A percentile compares a stretch with the other conserved stretches of the same genome.
Conservation (phyloP, 2,888 invertebrate genomes). For the Pammene fasciana region DNA sequence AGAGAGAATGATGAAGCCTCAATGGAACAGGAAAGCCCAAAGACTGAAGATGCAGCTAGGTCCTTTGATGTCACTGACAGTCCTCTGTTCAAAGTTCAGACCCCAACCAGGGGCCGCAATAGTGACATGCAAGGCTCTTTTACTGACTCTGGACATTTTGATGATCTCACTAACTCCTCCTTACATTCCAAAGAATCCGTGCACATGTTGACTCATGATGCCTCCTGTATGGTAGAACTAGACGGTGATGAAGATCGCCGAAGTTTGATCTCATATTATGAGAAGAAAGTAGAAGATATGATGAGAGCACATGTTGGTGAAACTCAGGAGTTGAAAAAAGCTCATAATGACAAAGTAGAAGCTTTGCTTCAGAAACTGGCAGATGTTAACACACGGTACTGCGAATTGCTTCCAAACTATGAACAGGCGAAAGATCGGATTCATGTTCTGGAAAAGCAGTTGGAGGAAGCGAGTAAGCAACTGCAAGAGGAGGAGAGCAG, state of each 20-base stretch:
- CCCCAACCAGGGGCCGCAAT: constrained; percentile 73
- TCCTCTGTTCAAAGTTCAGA: constrained; percentile 74
- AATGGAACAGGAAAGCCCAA: constrained; percentile 66
- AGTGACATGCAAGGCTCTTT: constrained; percentile 89
- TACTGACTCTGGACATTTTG: constrained; percentile 94
- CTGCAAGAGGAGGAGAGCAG: constrained; percentile 88
- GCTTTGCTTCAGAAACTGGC: constrained; percentile 87
- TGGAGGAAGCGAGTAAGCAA: constrained; percentile 87
- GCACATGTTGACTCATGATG: constrained; percentile 81
- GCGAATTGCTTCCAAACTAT: constrained; percentile 89
- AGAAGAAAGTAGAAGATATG: constrained; percentile 89
- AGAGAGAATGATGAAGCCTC: constrained; percentile 84
- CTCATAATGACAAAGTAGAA: constrained; percentile 91
- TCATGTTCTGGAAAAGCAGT: constrained; percentile 87
- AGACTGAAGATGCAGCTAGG: constrained; percentile 68
- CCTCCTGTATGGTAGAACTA: constrained; percentile 78
- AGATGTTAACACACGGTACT: constrained; percentile 90
- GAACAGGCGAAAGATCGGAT: constrained; percentile 89
- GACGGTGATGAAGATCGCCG: constrained; percentile 86
- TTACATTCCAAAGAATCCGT: constrained; percentile 90
- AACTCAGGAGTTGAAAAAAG: constrained; percentile 89
- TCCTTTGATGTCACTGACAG: constrained; percentile 78
- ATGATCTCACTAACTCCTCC: constrained; percentile 90
- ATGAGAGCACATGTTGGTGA: constrained; percentile 84
- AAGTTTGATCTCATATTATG: constrained; percentile 87